phyloP scores from a whole-genome alignment of 2,888 invertebrate genomes.

The Erebia epiphron region DNA sequence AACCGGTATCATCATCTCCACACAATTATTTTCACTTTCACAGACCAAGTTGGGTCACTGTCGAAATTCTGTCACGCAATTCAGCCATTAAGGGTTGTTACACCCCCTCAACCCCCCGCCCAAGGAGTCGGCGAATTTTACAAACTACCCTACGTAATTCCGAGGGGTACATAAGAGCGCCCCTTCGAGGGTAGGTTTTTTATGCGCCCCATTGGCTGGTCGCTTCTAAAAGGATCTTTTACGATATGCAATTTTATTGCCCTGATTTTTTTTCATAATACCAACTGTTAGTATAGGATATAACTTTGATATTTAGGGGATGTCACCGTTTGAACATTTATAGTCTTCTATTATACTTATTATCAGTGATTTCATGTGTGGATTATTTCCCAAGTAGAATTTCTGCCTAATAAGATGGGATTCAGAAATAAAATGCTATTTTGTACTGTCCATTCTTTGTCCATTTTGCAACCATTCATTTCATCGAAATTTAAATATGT shows the following conservation, averaged over 20 bases:
- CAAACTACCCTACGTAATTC: constrained; percentile 76
- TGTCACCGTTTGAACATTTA: constrained; percentile 20
- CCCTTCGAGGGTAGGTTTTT: constrained; percentile 59
- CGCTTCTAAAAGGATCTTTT: constrained; percentile 59
- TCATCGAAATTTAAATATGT: no score
- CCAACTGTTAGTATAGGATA: constrained; percentile 27
- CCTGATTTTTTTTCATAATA: constrained; percentile 53
- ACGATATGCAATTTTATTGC: constrained; percentile 62
- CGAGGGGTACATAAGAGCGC: constrained; percentile 61
- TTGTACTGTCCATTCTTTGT: no score
- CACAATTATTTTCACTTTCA: constrained; percentile 79
- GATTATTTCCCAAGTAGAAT: neutral
- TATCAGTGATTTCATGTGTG: no score
- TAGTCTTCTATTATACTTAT: neutral
- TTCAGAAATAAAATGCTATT: no score
- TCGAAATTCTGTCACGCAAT: constrained; percentile 83
- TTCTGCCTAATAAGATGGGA: no score
- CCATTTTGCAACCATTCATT: no score
- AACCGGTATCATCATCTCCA: constrained; percentile 55
- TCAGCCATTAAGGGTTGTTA: constrained; percentile 79
- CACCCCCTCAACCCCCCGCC: constrained; percentile 54
- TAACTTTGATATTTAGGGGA: constrained; percentile 26
- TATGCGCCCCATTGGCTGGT: constrained; percentile 57
- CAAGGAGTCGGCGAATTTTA: constrained; percentile 76
- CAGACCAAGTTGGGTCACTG: constrained; percentile 77